A percentile compares a stretch with the other conserved stretches of the same genome.
Conservation (phyloP, 2,113 vertebrate genomes). For the Neotragus moschatus region DNA sequence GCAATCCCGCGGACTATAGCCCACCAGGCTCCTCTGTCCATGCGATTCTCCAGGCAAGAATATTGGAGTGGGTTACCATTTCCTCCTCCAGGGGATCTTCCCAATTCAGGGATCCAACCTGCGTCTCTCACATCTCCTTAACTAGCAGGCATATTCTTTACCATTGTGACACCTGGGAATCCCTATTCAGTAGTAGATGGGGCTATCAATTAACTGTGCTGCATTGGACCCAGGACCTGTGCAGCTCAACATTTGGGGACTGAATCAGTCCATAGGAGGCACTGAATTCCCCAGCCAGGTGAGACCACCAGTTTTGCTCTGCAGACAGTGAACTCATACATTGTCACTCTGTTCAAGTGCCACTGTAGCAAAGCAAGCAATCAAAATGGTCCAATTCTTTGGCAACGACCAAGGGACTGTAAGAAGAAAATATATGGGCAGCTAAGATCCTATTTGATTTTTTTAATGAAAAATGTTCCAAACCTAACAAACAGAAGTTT, state of each 20-base stretch:
- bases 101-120: neutral
- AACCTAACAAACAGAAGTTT: neutral
- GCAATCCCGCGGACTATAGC: neutral
- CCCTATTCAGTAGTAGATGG: neutral
- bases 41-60: neutral
- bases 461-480: neutral
- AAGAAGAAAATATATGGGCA: neutral
- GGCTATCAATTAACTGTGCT: neutral
- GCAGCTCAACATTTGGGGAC: neutral
- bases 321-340: neutral
- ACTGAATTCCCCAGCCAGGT: neutral
- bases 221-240: neutral
- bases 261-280: neutral
- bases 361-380: neutral
- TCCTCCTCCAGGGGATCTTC: neutral
- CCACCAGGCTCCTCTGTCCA: neutral
- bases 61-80: neutral
- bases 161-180: neutral
- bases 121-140: rapidly evolving
- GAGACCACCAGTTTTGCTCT: neutral
- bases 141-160: neutral
- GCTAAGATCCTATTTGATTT: neutral
- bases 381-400: neutral
- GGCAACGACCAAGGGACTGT: neutral
- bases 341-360: neutral